These are phyloP conservation scores for Dendropsophus ebraccatus DNA, from an alignment of 2,113 vertebrate genomes.

Conservation along the genomic window DNA sequence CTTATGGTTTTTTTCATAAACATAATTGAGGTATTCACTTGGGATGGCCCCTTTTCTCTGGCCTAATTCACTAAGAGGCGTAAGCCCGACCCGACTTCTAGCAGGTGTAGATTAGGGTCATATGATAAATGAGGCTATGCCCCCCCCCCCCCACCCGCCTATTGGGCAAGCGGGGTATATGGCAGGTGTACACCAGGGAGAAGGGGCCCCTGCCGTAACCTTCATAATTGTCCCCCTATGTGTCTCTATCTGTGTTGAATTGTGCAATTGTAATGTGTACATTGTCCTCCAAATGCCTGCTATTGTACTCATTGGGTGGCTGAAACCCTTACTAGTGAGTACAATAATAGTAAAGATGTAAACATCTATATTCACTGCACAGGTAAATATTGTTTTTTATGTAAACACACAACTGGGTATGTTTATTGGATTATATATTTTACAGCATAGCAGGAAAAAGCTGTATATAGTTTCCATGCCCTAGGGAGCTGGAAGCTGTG, in stretches of 20 bases:
- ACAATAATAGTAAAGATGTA: background rate
- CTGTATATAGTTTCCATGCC: conserved; percentile 39
- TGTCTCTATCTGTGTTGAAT: background rate
- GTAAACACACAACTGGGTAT: background rate
- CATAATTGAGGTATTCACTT: no score
- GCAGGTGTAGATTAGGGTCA: no score
- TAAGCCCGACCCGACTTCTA: no score
- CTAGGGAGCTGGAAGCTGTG: conserved; percentile 11
- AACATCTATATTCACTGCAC: background rate
- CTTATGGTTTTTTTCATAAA: no score
- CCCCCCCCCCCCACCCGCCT: no score
- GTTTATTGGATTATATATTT: background rate
- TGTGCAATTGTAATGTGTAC: background rate
- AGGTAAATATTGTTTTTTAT: background rate
- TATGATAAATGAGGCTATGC: no score
- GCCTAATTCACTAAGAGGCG: no score
- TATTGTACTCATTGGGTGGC: background rate
- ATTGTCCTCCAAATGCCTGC: background rate
- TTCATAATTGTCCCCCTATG: no score
- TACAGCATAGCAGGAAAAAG: background rate
- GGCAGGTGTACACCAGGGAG: no score
- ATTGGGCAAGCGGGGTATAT: no score
- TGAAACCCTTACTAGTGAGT: background rate
- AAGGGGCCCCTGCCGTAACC: no score
- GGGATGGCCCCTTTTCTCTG: no score